Base-by-base conservation (phyloP, 2,888 invertebrate genomes). In the Hyppa rectilinea region DNA sequence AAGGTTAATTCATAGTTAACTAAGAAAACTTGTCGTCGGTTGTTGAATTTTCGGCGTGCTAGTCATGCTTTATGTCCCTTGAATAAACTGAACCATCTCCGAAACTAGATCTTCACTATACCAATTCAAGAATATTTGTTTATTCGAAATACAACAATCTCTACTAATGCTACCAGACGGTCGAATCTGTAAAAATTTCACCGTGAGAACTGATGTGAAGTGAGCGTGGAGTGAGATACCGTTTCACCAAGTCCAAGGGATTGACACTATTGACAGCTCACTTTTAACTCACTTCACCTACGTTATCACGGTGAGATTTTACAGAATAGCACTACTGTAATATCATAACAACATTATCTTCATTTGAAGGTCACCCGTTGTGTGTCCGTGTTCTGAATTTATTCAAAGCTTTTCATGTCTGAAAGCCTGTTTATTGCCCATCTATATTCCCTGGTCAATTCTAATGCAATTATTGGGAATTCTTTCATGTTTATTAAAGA, bases 401-500 rank as follows among this genome's bases (percentile, higher is more conserved):
- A 64, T 76, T 62, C 29, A 75, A 40, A 52, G 34, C 9, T 9
- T 26, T 17, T 31, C 31, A 26, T 69, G 4, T 49, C 38, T 17
- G 40, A 60, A 52, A 60, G n/a, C 23, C 38, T 50, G n/a, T 65
- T 71, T 65, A 70, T 56, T 76, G 36, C 47, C 50, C 36, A 77
- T 64, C 23, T 50, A 55, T 55, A 55, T 75, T 63, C 45, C 10
- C 10, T 40, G 56, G 60, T 55, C 29, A 52, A 26, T 29, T 56
- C 26, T 26, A 10, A 12, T 43, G 45, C 40, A 53, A 61, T 52
- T 43, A 23, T 9, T 49, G 17, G 7, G 26, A 38, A 38, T 14
- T 23, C 23, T 63, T 52, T 47, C 76, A 75, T 61, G 68, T 58
- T 68, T 76, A 75, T 68, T 75, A 23, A 73, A 43, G 23, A 34